Percentiles rank a stretch among this genome's conserved stretches.
These are phyloP conservation scores for Musca vetustissima DNA, from an alignment of 1,140 invertebrate species.

Conservation along the genomic window DNA sequence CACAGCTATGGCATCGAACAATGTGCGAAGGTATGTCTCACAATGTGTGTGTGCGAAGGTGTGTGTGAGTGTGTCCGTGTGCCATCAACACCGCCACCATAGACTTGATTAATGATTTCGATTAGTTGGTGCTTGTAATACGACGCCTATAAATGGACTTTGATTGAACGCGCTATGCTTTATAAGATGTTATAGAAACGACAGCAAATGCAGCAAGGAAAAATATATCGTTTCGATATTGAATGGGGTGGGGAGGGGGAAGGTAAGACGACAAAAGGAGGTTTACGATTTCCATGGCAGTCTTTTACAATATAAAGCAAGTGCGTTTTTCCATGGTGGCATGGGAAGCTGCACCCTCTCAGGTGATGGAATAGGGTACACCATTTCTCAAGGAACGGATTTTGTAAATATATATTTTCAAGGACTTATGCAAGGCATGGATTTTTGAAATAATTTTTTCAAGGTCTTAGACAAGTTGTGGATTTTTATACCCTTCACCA, in stretches of 20 bases:
- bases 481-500: no score
- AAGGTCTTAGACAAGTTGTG: no score
- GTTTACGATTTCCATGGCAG: slow-evolving; percentile 11
- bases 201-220: neutral
- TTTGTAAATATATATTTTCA: no score
- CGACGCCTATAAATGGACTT: slow-evolving; percentile 56
- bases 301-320: neutral
- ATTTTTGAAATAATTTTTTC: no score
- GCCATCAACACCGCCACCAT: slow-evolving; percentile 30
- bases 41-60: no score
- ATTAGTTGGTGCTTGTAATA: slow-evolving; percentile 56
- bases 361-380: no score
- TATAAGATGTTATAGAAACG: slow-evolving; percentile 13
- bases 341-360: slow-evolving; percentile 1
- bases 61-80: neutral
- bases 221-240: neutral
- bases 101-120: slow-evolving; percentile 55
- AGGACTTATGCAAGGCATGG: no score
- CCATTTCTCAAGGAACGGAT: no score
- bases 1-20: no score
- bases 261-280: neutral
- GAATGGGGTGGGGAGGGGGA: no score
- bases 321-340: neutral
- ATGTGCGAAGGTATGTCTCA: neutral
- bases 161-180: slow-evolving; percentile 43